Percentiles rank a stretch among this genome's conserved stretches.
phyloP scores from a whole-genome alignment of 2,888 invertebrate species.

The Diaprepes abbreviatus region DNA sequence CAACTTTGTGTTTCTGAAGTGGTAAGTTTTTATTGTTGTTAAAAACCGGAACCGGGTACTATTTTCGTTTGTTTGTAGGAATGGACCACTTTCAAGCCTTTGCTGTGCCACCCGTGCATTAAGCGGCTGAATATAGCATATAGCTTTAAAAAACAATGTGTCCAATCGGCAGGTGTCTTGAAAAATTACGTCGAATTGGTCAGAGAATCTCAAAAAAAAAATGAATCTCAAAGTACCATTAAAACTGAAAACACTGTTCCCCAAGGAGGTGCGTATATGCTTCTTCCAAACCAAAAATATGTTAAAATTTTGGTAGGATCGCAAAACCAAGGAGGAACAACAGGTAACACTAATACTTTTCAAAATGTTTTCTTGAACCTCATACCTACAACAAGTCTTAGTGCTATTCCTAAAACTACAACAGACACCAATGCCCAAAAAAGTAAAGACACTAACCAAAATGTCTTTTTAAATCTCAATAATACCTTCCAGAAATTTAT shows the following conservation, averaged over 20 bases:
- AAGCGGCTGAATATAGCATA: conserved; percentile 63
- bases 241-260: conserved; percentile 50
- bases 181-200: conserved; percentile 61
- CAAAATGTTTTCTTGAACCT: conserved; percentile 64
- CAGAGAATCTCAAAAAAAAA: conserved; percentile 59
- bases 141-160: conserved; percentile 64
- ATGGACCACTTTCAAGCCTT: conserved; percentile 62
- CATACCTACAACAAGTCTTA: conserved; percentile 58
- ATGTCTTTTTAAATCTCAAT: conserved; percentile 63
- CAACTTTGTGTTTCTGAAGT: conserved; percentile 65
- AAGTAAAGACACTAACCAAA: conserved; percentile 61
- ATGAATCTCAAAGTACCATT: conserved; percentile 53
- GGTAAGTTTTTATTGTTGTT: conserved; percentile 59
- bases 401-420: conserved; percentile 43
- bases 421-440: conserved; percentile 48
- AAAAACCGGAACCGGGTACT: conserved; percentile 33
- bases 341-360: conserved; percentile 53
- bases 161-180: conserved; percentile 61
- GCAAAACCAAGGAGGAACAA: conserved; percentile 54
- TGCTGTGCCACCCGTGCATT: conserved; percentile 64
- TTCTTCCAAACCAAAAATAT: conserved; percentile 61
- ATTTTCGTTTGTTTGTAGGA: conserved; percentile 58
- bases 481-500: conserved; percentile 61
- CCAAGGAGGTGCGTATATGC: conserved; percentile 57
- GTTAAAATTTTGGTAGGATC: conserved; percentile 59